A percentile compares a stretch with the other conserved stretches of the same genome.
phyloP scores from a whole-genome alignment of 2,888 invertebrate species.

The Brenthis ino region DNA sequence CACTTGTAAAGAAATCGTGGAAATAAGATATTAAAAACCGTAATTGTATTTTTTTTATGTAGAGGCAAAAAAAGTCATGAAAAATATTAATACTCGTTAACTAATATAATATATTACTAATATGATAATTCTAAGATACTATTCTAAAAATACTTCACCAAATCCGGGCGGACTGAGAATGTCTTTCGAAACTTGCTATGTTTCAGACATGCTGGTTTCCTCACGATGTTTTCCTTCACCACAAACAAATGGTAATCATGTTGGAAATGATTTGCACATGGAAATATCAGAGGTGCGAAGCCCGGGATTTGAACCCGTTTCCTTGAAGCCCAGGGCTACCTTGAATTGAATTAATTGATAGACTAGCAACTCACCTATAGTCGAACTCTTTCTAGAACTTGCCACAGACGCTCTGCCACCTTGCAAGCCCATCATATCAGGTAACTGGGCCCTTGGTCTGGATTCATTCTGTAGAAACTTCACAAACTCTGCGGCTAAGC shows the following conservation, averaged over 20 bases:
- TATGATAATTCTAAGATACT: background rate
- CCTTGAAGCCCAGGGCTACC: background rate
- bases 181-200: no score
- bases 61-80: no score
- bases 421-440: conserved; percentile 60
- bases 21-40: background rate
- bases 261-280: no score
- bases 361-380: conserved; percentile 53
- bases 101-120: no score
- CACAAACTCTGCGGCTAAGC: conserved; percentile 71
- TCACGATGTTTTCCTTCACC: no score
- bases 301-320: no score
- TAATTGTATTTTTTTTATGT: no score
- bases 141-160: no score
- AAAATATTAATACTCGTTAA: background rate
- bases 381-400: conserved; percentile 67
- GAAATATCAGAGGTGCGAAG: no score
- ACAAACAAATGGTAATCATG: no score
- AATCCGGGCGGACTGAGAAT: background rate
- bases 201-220: no score
- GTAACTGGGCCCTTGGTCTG: conserved; percentile 84
- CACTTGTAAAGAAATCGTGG: background rate
- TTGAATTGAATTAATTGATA: background rate
- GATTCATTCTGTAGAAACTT: conserved; percentile 92
- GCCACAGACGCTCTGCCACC: conserved; percentile 47